phyloP scores from a whole-genome alignment of 2,888 invertebrate species.

The Erebia ligea region DNA sequence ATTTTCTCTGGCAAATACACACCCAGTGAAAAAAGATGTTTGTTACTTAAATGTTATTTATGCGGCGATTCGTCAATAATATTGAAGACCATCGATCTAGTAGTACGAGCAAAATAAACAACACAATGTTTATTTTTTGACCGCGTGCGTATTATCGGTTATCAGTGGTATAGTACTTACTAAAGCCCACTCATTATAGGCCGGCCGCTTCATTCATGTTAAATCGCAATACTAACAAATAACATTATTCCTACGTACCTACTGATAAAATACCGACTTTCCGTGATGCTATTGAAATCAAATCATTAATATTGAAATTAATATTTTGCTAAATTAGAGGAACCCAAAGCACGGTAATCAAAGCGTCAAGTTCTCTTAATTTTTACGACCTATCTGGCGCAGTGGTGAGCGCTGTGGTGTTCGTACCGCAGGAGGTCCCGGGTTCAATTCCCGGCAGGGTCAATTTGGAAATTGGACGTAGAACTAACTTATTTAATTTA shows the following conservation, averaged over 20 bases:
- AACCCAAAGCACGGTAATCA: too few species aligned
- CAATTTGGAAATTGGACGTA: too few species aligned
- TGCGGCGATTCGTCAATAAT: slow-evolving; percentile 19
- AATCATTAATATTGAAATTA: too few species aligned
- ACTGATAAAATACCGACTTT: not conserved
- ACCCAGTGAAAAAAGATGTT: slow-evolving; percentile 8
- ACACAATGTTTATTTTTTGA: slow-evolving; percentile 43
- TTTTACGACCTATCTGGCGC: too few species aligned
- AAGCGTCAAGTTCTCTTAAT: too few species aligned
- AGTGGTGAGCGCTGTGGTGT: too few species aligned
- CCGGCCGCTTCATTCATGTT: slow-evolving; percentile 46
- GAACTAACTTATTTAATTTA: fast-evolving
- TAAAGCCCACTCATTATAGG: slow-evolving; percentile 21
- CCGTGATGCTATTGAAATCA: too few species aligned
- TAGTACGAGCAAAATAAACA: slow-evolving; percentile 43
- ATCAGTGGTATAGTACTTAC: slow-evolving; percentile 24
- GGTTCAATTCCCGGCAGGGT: too few species aligned
- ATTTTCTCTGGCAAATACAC: slow-evolving; percentile 4
- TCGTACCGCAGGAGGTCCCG: too few species aligned
- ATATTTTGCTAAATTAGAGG: too few species aligned
- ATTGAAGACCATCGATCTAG: slow-evolving; percentile 38
- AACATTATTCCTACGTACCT: slow-evolving; percentile 43
- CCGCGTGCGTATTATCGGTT: slow-evolving; percentile 45
- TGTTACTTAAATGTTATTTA: slow-evolving; percentile 19
- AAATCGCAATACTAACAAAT: slow-evolving; percentile 41